Percentiles rank a stretch among this genome's conserved stretches.
Evolutionary conservation across 2,113 vertebrate species (phyloP).

Genomic region (Mungos mungo): DNA sequence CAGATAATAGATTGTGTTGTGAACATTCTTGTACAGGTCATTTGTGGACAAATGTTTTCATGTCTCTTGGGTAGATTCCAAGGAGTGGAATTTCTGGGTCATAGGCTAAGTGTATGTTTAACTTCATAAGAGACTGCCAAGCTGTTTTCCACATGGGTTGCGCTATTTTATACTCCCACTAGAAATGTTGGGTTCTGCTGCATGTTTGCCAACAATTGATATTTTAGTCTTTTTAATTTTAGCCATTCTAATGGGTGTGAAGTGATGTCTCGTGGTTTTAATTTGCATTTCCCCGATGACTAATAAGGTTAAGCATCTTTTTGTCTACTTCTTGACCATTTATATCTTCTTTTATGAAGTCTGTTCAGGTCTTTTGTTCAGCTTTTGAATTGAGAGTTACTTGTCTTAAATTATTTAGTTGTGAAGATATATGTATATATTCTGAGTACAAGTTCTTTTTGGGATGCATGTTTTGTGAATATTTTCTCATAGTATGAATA

Average conservation of each 20-base stretch:
- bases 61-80: slow-evolving; percentile 61
- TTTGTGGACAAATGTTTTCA: slow-evolving; percentile 38
- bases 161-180: not conserved
- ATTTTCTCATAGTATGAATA: not conserved
- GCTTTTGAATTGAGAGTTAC: not conserved
- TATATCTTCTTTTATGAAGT: slow-evolving; percentile 1
- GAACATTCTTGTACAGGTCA: not conserved
- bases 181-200: not conserved
- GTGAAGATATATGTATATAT: not conserved
- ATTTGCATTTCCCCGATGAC: not conserved
- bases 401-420: not conserved
- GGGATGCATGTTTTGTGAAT: slow-evolving; percentile 5
- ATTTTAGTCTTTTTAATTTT: slow-evolving; percentile 40
- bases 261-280: not conserved
- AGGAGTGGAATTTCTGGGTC: slow-evolving; percentile 62
- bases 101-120: slow-evolving; percentile 56
- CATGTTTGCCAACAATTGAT: not conserved
- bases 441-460: not conserved
- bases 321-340: not conserved
- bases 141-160: slow-evolving; percentile 27
- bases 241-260: not conserved
- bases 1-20: not conserved
- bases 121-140: slow-evolving; percentile 39
- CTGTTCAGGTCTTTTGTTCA: not conserved
- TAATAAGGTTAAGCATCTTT: not conserved